Conservation (phyloP, 2,113 vertebrate species). For the Lethenteron reissneri region DNA sequence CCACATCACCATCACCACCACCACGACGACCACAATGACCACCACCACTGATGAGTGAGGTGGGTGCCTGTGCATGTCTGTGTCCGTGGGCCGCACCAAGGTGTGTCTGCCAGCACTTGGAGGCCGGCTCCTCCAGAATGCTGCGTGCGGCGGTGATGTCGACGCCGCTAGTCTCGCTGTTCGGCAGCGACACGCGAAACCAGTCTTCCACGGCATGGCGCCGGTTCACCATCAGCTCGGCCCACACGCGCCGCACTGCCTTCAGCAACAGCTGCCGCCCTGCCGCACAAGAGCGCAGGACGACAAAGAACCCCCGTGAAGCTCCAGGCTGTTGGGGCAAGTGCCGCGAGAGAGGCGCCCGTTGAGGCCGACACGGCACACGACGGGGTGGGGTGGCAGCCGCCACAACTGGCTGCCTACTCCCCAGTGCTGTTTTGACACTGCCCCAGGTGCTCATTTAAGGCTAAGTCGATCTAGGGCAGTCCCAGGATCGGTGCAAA, state of each 20-base stretch:
- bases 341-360: too few species aligned
- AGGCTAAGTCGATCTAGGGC: too few species aligned
- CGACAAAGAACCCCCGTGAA: neutral
- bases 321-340: neutral
- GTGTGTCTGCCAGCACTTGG: conserved; percentile 93
- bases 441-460: too few species aligned
- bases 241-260: conserved; percentile 91
- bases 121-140: conserved; percentile 61
- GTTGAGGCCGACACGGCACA: too few species aligned
- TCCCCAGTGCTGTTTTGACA: too few species aligned
- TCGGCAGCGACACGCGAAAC: conserved; percentile 72
- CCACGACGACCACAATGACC: too few species aligned
- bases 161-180: conserved; percentile 78
- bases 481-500: too few species aligned
- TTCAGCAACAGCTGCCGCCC: conserved; percentile 86
- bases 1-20: too few species aligned
- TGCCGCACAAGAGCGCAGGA: conserved; percentile 16
- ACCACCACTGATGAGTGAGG: too few species aligned
- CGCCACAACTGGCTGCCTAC: too few species aligned
- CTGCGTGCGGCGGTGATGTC: conserved; percentile 53
- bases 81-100: conserved; percentile 29
- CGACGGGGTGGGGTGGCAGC: too few species aligned
- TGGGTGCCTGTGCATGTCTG: too few species aligned
- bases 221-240: conserved; percentile 86
- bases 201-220: conserved; percentile 75